Base-by-base conservation (phyloP, 1,140 invertebrate genomes). In the Panulirus ornatus region DNA sequence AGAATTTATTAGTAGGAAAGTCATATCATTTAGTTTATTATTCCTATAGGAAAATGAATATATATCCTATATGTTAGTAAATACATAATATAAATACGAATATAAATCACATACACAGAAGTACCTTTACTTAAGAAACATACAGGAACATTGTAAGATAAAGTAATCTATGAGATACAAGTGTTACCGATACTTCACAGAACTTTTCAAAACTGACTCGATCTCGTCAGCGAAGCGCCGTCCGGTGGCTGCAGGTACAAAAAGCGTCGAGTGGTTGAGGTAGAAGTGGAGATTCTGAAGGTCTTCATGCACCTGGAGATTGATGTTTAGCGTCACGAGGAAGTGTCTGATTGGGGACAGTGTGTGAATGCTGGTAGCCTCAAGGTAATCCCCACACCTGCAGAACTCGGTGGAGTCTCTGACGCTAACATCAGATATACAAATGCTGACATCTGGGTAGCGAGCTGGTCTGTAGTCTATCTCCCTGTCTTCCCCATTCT, bases 221-320 rank as follows among this genome's bases (percentile, higher is more conserved):
- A 85, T 85, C 40, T 85, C 66, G 42, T 85, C 83, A 2, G 83
- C 83, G 54, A 85, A 85, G 66, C 66, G 40, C 47, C 66, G 66
- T 11, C 63, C 70, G 8, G 42, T 36, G 40, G 42, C 44, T 34
- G 63, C 11, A 14, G 83, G 30, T 11, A 85, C 27, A 14, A 85
- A 71, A 42, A 71, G 70, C 1, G 63, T 36, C 38, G 63, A 75
- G 70, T 47, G 30, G 38, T 47, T 42, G 1, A 85, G 38, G 66
- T 44, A 47, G 30, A 85, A 85, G 66, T 42, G 66, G 0, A 85
- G 38, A 27, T 27, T 30, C 16, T 75, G 40, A 34, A 42, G 34
- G 34, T 51, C 83, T 44, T 85, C 83, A 1, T 85, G n/a, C 40
- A 85, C 42, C n/a, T 73, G 63, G 5, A 85, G 70, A 40, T 85